These are phyloP conservation scores for Lordiphosa mommai DNA, from an alignment of 1,140 invertebrate species.

Conservation along the genomic window DNA sequence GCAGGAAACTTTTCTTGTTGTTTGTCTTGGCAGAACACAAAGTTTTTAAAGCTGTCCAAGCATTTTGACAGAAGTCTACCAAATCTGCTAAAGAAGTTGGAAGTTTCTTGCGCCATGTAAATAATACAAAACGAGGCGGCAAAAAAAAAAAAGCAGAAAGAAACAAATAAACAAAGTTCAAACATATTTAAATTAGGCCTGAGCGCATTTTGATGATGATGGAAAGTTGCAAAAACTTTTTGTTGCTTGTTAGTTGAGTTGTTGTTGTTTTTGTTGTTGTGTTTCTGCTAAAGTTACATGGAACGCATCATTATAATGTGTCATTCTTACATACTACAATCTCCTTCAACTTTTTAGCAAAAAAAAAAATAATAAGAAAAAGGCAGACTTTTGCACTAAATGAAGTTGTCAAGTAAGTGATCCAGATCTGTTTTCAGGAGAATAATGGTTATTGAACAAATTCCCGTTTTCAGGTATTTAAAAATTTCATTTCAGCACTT, in stretches of 20 bases:
- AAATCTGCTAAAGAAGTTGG: conserved; percentile 27
- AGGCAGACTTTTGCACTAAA: too few species aligned
- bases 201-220: conserved; percentile 57
- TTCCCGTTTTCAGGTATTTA: too few species aligned
- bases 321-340: too few species aligned
- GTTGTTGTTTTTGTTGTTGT: neutral
- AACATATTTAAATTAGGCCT: conserved; percentile 62
- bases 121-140: conserved; percentile 37
- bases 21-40: conserved; percentile 10
- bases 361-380: too few species aligned
- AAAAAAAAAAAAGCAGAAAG: conserved; percentile 8
- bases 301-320: too few species aligned
- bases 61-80: conserved; percentile 19
- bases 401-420: too few species aligned
- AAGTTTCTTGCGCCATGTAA: conserved; percentile 31
- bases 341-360: too few species aligned
- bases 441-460: too few species aligned
- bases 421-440: too few species aligned
- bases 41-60: conserved; percentile 39
- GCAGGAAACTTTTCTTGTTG: conserved; percentile 2
- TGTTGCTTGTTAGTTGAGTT: conserved; percentile 4
- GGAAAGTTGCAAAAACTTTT: conserved; percentile 26
- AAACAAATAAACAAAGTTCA: conserved; percentile 32
- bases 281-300: too few species aligned
- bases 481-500: too few species aligned